Evolutionary conservation across 1,140 invertebrate species (phyloP), one percentile per base, ranked within the genome.

Genomic region (Atta texana): DNA sequence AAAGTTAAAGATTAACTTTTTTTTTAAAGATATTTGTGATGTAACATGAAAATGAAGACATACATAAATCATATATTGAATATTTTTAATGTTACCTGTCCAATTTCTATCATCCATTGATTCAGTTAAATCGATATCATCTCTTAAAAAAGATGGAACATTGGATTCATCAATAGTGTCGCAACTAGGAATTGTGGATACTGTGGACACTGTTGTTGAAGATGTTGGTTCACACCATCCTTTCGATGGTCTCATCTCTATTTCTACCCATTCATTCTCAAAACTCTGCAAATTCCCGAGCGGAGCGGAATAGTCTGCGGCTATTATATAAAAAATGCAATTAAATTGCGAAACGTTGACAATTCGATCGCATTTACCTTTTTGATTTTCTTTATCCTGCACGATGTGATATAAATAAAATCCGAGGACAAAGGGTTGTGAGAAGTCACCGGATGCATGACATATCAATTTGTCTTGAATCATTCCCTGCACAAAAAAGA

Each of bases 391-490:
- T 92, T 96, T 97, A 89, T 97, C 97, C 91, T 96, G 96, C 1
- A 97, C 96, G 78, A 99, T 97, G 90, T 97, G 98, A 93, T 99
- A 99, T 81, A 99, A 96, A 93, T 98, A 99, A 95, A 99, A 99
- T 0, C 99, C 99, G 86, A 98, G 96, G 69, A 98, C 96, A 93
- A 99, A 99, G 6, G 97, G 96, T 93, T 98, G 97, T 0, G 96
- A 96, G 78, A 96, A 96, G 93, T 98, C 97, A 3, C 98, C 98
- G 18, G 98, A 99, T 1, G 98, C 98, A 94, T 99, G 99, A 85
- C 98, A 97, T 86, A 99, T 99, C 84, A 98, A 95, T 92, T 97
- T 97, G 75, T 98, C 97, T 91, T 97, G 96, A 74, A 98, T 95
- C 95, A 99, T 96, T 92, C 95, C 96, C 97, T 98, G 92, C 21